Conservation (phyloP, 2,888 invertebrate genomes). For the Deroplatys truncata region DNA sequence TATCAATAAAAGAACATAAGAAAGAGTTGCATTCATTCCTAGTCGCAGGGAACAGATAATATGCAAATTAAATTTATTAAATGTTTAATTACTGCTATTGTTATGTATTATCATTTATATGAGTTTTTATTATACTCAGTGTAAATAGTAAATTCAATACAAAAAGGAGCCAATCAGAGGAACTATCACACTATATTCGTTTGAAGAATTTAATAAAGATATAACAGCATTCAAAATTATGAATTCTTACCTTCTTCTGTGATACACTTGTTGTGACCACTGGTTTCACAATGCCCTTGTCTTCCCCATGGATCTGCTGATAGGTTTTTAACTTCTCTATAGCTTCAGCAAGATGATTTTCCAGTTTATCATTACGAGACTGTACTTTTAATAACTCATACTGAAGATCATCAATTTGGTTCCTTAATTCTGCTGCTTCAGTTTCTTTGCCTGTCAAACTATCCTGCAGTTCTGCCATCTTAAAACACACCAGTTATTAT, state of each 20-base stretch:
- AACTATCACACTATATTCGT: no score
- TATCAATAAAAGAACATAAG: no score
- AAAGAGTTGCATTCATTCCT: no score
- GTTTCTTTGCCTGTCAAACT: constrained; percentile 88
- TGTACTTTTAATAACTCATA: constrained; percentile 86
- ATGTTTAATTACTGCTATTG: no score
- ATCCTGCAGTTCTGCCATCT: constrained; percentile 82
- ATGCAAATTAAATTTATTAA: no score
- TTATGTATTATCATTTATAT: no score
- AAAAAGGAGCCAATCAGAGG: no score
- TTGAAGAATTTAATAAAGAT: no score
- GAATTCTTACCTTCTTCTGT: constrained; percentile 48
- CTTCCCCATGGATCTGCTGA: constrained; percentile 72
- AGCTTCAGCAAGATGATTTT: constrained; percentile 88
- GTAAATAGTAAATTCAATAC: no score
- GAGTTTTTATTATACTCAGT: no score
- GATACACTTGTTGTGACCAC: constrained; percentile 55
- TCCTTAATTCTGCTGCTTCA: constrained; percentile 89
- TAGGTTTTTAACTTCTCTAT: constrained; percentile 85
- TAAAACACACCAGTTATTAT: constrained; percentile 27
- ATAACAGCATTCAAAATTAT: no score
- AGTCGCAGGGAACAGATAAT: no score
- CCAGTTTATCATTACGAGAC: constrained; percentile 84
- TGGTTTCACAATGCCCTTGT: constrained; percentile 51
- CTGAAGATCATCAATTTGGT: constrained; percentile 93